Base-by-base conservation (phyloP, 35 echinoderm and acorn worm species). In the Heliocidaris erythrogramma region DNA sequence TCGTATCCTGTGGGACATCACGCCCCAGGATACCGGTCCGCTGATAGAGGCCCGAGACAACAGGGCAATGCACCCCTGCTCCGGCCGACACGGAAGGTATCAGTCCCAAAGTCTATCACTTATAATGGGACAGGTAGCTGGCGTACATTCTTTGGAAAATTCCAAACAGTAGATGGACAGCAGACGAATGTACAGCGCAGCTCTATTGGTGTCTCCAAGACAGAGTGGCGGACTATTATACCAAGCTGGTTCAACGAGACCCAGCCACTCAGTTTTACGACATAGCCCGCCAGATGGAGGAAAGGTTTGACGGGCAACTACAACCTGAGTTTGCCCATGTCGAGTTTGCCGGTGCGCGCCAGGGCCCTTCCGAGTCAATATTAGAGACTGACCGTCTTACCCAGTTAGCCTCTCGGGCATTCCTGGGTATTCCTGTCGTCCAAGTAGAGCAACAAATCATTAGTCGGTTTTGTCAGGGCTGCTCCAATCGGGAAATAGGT, bases 181-280 rank as follows among this genome's bases (percentile, higher is more conserved):
- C 86, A 24, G 86, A 89, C 1, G 35, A 42, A 42, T 42, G 3
- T 42, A 42, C 35, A 42, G 35, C 35, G 35, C 35, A 42, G 35
- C 86, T 89, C 24, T 89, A 89, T 30, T 89, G 86, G 86, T 89
- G 86, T 30, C 86, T 89, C 32, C 86, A 89, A 30, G 86, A 30
- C 13, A 89, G 24, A 14, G 32, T 5, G 24, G 86, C 86, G 13
- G 86, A 89, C 32, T 89, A 89, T 35, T 89, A 89, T 30, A 89
- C 86, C 13, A 30, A 1, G 5, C 31, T 89, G 31, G 86, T 89
- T 13, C 21, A 89, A 42, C 35, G 35, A 3, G 35, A 42, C 35
- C 35, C 35, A 42, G 35, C 35, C 3, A 0, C 35, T 3, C 35
- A 42, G 35, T 42, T 42, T 42, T 42, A 42, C 35, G 35, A 42